A percentile compares a stretch with the other conserved stretches of the same genome.
phyloP scores from a whole-genome alignment of 2,113 vertebrate genomes.

The Oxyura jamaicensis region DNA sequence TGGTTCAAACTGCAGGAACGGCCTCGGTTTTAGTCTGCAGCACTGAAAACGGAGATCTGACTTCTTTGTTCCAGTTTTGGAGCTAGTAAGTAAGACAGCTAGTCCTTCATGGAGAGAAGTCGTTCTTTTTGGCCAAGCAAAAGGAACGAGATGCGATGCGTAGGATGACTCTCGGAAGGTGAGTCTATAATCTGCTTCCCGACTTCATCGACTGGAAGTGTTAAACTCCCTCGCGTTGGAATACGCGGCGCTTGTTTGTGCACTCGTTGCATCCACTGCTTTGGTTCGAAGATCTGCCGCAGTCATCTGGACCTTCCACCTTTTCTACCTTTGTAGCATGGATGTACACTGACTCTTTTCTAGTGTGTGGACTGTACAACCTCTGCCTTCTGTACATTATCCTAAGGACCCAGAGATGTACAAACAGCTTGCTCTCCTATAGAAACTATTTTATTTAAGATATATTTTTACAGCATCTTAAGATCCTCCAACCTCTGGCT shows the following conservation, averaged over 20 bases:
- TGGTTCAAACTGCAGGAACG: not conserved
- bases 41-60: not conserved
- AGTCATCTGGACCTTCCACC: not conserved
- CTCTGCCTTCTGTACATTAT: conserved; percentile 22
- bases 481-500: conserved; percentile 70
- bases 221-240: not conserved
- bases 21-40: not conserved
- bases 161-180: not conserved
- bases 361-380: not conserved
- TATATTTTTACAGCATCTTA: conserved; percentile 74
- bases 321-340: conserved; percentile 42
- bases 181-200: not conserved
- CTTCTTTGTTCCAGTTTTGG: not conserved
- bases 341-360: conserved; percentile 30
- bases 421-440: conserved; percentile 62
- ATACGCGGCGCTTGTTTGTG: not conserved
- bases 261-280: not conserved
- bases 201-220: not conserved
- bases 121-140: not conserved
- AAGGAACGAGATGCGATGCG: not conserved
- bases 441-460: conserved; percentile 78
- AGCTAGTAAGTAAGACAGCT: not conserved
- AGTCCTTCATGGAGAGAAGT: not conserved
- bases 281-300: conserved; percentile 23
- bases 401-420: conserved; percentile 40